Base-by-base conservation (phyloP, 2,797 vertebrate genomes). In the Sebastes umbrosus region DNA sequence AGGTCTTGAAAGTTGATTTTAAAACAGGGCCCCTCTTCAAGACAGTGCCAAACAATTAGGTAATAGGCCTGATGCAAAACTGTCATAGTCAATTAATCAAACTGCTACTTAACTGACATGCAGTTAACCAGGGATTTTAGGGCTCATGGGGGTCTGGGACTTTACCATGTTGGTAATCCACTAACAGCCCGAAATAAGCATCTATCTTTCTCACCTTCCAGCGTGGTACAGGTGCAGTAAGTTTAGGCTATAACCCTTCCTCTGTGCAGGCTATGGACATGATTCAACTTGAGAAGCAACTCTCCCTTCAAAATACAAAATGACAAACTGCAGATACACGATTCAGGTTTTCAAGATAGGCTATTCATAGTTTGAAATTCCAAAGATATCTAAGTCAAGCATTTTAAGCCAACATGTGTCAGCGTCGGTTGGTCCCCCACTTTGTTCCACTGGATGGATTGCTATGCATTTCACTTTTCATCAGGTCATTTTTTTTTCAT, bases 401-500 rank as follows among this genome's bases (percentile, higher is more conserved):
- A 64, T 64, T 32, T 39, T 64, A 1, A 39, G 7, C 36, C 62
- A 39, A 2, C 32, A 7, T 63, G 29, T 1, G 60, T 32, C 5
- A 63, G 27, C 5, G 11, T 36, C 16, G 46, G 18, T 50, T 18
- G 3, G 46, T 50, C 46, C 46, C 18, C 18, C 18, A 50, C 46
- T 50, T 50, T 50, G 46, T 50, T 50, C 46, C 46, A 50, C 46
- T 18, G 46, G 16, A 50, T 50, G 18, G 46, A 50, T 20, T 50
- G 2, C 16, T 50, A 50, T 50, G 46, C 46, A 50, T 50, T 50
- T 20, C 46, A 50, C 46, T 50, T 50, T 50, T 8, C 46, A 50
- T 0, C 0, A 18, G 18, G 18, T 20, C 0, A 22, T 8, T 36
- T 24, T 24, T 18, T 18, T 36, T 18, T 22, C 8, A 64, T 64